Conservation (phyloP, 2,888 invertebrate genomes). For the Dicranocentrus wangi region DNA sequence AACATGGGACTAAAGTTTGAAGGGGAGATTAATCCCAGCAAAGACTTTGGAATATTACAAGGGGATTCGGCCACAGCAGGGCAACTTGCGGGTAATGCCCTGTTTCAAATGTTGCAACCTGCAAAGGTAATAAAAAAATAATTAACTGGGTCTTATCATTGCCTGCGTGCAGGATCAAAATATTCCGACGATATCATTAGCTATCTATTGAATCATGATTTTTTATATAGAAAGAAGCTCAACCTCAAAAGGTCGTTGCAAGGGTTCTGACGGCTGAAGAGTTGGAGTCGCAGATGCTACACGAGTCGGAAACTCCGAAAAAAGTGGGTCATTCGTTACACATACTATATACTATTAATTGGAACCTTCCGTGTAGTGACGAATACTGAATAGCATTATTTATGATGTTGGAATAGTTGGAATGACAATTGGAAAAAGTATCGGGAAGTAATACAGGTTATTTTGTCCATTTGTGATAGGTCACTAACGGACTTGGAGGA, state of each 20-base stretch:
- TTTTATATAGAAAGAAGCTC: constrained; percentile 17
- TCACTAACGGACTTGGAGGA: not conserved
- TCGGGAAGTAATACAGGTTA: too few relatives aligned
- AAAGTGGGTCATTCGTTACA: not conserved
- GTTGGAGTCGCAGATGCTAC: constrained; percentile 55
- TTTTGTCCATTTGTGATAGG: not conserved
- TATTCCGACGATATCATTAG: too few relatives aligned
- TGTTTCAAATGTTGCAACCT: constrained; percentile 53
- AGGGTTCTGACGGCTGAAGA: constrained; percentile 53
- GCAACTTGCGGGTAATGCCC: constrained; percentile 33
- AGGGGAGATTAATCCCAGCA: constrained; percentile 20
- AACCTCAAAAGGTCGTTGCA: not conserved
- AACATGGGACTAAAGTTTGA: constrained; percentile 59
- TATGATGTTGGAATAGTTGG: too few relatives aligned
- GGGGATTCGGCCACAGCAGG: not conserved
- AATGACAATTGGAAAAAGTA: too few relatives aligned
- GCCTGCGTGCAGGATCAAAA: not conserved
- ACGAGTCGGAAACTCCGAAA: constrained; percentile 14
- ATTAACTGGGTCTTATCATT: not conserved
- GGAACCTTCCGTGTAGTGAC: too few relatives aligned
- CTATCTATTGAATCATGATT: too few relatives aligned
- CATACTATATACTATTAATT: too few relatives aligned
- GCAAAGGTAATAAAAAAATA: constrained; percentile 26
- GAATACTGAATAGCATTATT: too few relatives aligned
- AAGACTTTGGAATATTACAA: not conserved